Base-by-base conservation (phyloP, 2,888 invertebrate species). In the Troilus luridus region DNA sequence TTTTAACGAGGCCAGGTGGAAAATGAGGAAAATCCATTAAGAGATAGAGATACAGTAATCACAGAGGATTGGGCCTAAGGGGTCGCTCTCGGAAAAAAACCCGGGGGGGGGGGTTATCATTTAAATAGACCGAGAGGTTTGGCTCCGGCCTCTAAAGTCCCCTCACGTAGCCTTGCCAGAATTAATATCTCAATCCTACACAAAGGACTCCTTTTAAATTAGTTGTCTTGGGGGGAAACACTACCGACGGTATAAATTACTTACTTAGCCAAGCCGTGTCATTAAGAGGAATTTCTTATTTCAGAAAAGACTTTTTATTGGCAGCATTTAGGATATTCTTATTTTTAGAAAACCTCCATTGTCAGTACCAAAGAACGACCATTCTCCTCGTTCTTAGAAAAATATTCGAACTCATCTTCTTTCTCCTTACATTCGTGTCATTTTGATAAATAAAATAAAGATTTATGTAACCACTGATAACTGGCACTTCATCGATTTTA, bases 21-120 rank as follows among this genome's bases (percentile, higher is more conserved):
- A 89, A 89, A 89, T 89, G 89, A 89, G 64, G 89, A 89, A 64
- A 89, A 89, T 89, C 89, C 89, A 89, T 89, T 89, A 64, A 64
- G 64, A 89, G 89, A 89, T 89, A 64, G 64, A 89, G 89, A 89
- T 89, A 89, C 89, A 64, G 64, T 64, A 89, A 89, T 89, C 89
- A 89, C 62, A 54, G 54, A 19, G 85, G 21, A n/a, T 85, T 56
- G 85, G 85, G 85, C 21, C 56, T 85, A 85, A 85, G 85, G 85
- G 85, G 21, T 85, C 11, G 0, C 7, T n/a, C n/a, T 10, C 24
- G 85, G 85, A 85, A 85, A 85, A 85, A 85, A 56, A n/a, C 58
- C 14, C 85, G 9, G 56, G 19, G 1, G 7, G 85, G 85, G 85
- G 19, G 56, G 85, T 85, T 85, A 85, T 85, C 85, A 85, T 85